Evolutionary conservation across 2,113 vertebrate species (phyloP).

Genomic region (Callionymus lyra): DNA sequence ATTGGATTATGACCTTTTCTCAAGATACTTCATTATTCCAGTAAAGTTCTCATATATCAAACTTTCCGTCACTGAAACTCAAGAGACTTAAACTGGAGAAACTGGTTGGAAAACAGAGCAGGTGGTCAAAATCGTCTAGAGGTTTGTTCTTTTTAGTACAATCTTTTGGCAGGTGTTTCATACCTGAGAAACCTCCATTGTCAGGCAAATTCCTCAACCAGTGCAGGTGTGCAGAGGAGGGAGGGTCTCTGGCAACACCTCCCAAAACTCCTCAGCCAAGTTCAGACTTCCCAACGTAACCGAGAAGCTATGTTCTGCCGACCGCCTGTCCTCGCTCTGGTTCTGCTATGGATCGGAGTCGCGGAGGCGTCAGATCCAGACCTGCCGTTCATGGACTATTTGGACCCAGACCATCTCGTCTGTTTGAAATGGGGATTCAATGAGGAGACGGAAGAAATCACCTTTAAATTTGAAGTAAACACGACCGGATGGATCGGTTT

Average conservation of each 20-base stretch:
- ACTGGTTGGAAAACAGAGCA: too few species aligned
- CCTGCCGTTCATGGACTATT: constrained; percentile 58
- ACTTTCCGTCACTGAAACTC: too few species aligned
- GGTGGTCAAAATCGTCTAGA: too few species aligned
- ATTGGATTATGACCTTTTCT: too few species aligned
- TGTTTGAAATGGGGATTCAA: constrained; percentile 66
- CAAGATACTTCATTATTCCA: too few species aligned
- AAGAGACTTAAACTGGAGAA: too few species aligned
- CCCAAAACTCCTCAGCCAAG: constrained; percentile 13
- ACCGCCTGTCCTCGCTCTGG: constrained; percentile 23
- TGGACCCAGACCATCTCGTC: constrained; percentile 47
- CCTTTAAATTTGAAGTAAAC: constrained; percentile 59
- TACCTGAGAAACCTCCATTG: constrained; percentile 2
- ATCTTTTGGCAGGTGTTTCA: too few species aligned
- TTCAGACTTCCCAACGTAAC: constrained; percentile 5
- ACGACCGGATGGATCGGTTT: constrained; percentile 70
- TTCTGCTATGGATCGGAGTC: constrained; percentile 8
- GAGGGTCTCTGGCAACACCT: constrained; percentile 8
- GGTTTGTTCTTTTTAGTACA: too few species aligned
- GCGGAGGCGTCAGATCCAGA: constrained; percentile 6
- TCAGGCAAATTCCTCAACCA: constrained; percentile 22
- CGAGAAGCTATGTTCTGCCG: constrained; percentile 31
- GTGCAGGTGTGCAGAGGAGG: constrained; percentile 35
- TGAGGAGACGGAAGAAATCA: constrained; percentile 47
- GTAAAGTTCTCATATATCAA: too few species aligned